Conservation (phyloP, 2,888 invertebrate species). For the Drosophila tripunctata region DNA sequence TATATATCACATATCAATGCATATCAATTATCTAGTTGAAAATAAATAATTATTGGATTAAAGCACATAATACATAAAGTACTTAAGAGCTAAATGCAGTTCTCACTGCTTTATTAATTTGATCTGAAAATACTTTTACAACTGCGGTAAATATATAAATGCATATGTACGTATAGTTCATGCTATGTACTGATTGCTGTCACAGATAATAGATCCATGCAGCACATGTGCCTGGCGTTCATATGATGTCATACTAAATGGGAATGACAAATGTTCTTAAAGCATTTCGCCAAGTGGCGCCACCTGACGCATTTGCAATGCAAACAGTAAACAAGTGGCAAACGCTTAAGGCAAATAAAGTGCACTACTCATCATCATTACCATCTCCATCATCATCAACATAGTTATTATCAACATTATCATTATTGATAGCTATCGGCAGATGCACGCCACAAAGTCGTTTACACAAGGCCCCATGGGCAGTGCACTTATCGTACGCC, state of each 20-base stretch:
- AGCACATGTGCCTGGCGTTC: neutral
- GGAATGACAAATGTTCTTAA: conserved; percentile 15
- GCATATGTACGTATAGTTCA: neutral
- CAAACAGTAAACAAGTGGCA: conserved; percentile 41
- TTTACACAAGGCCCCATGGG: conserved; percentile 46
- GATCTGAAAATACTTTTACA: no score
- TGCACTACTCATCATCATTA: conserved; percentile 15
- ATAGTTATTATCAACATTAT: conserved; percentile 19
- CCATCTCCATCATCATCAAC: conserved; percentile 8
- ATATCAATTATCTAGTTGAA: no score
- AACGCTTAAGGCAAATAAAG: conserved; percentile 32
- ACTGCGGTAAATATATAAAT: neutral
- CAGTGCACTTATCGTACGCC: conserved; percentile 46
- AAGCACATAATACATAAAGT: no score
- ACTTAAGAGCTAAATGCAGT: no score
- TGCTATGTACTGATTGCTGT: no score
- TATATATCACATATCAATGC: no score
- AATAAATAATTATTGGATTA: no score
- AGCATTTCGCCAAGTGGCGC: conserved; percentile 40
- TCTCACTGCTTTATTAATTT: no score
- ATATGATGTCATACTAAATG: conserved; percentile 10
- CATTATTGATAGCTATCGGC: conserved; percentile 34
- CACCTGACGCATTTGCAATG: conserved; percentile 52
- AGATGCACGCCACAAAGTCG: conserved; percentile 56
- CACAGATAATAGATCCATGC: neutral